A percentile compares a stretch with the other conserved stretches of the same genome.
These are phyloP conservation scores for Eilema sororculum DNA, from an alignment of 2,888 invertebrate species.

Conservation along the genomic window DNA sequence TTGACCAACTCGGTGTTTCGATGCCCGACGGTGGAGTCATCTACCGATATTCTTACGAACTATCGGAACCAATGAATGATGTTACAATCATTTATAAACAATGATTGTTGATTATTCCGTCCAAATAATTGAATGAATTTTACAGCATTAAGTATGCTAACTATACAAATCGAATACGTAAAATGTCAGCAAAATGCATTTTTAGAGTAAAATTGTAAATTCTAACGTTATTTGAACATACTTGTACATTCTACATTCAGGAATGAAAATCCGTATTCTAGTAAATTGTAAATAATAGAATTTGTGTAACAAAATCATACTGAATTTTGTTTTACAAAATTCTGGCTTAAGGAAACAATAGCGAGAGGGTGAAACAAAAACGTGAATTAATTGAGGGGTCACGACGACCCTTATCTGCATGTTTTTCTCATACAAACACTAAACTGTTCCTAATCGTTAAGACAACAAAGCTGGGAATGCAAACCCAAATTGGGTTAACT, in stretches of 20 bases:
- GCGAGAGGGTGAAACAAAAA: constrained; percentile 29
- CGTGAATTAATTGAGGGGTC: constrained; percentile 63
- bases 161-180: too few relatives aligned
- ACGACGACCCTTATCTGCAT: constrained; percentile 60
- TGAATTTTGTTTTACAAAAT: neutral
- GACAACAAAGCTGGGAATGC: constrained; percentile 65
- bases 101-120: too few relatives aligned
- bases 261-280: neutral
- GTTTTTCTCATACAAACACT: constrained; percentile 69
- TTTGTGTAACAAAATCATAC: neutral
- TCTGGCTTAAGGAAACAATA: neutral
- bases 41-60: too few relatives aligned
- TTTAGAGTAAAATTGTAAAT: too few relatives aligned
- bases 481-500: constrained; percentile 29
- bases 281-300: neutral
- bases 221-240: too few relatives aligned
- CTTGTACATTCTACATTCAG: neutral
- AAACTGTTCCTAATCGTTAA: constrained; percentile 73
- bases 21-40: too few relatives aligned
- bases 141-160: too few relatives aligned
- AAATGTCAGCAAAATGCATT: too few relatives aligned
- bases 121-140: too few relatives aligned
- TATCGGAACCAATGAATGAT: too few relatives aligned
- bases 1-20: too few relatives aligned
- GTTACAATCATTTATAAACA: too few relatives aligned